Percentiles rank a stretch among this genome's conserved stretches.
Evolutionary conservation across 2,797 vertebrate species (phyloP).

Genomic region (Takifugu ocellatus): DNA sequence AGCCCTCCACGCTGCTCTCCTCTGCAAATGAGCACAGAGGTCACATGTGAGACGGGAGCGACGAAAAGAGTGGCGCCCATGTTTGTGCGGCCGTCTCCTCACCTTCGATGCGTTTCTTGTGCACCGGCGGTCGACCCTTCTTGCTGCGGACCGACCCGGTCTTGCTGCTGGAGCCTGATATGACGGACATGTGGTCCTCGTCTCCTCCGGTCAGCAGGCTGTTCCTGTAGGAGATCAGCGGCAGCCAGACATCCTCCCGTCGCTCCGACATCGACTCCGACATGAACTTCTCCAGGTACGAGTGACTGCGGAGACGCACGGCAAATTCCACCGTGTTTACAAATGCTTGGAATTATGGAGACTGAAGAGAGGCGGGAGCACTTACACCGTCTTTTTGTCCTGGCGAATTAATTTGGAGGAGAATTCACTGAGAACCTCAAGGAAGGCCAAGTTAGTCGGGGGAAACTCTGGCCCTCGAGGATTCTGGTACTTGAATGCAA

Average conservation of each 20-base stretch:
- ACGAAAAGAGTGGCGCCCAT: not conserved
- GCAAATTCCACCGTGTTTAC: not conserved
- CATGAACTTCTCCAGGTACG: constrained; percentile 98
- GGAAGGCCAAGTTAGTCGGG: constrained; percentile 93
- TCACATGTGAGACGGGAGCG: not conserved
- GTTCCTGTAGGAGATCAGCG: constrained; percentile 97
- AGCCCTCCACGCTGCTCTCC: constrained; percentile 90
- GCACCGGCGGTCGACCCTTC: constrained; percentile 90
- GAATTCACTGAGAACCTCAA: constrained; percentile 97
- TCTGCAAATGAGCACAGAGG: constrained; percentile 68
- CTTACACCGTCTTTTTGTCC: constrained; percentile 99
- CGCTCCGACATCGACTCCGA: constrained; percentile 98
- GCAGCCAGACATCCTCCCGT: constrained; percentile 97
- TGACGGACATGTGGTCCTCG: constrained; percentile 95
- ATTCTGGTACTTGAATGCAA: constrained; percentile 98
- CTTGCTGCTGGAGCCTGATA: constrained; percentile 92
- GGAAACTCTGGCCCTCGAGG: constrained; percentile 94
- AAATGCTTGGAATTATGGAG: not conserved
- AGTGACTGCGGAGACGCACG: constrained; percentile 76
- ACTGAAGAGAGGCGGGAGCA: constrained; percentile 7
- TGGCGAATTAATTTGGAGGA: constrained; percentile 97
- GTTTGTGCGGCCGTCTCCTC: constrained; percentile 25
- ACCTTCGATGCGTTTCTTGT: constrained; percentile 91
- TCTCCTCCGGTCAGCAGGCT: constrained; percentile 92
- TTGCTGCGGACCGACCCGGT: constrained; percentile 93